Percentiles rank a stretch among this genome's conserved stretches.
Conservation (phyloP, 2,797 vertebrate species). For the Parambassis ranga region DNA sequence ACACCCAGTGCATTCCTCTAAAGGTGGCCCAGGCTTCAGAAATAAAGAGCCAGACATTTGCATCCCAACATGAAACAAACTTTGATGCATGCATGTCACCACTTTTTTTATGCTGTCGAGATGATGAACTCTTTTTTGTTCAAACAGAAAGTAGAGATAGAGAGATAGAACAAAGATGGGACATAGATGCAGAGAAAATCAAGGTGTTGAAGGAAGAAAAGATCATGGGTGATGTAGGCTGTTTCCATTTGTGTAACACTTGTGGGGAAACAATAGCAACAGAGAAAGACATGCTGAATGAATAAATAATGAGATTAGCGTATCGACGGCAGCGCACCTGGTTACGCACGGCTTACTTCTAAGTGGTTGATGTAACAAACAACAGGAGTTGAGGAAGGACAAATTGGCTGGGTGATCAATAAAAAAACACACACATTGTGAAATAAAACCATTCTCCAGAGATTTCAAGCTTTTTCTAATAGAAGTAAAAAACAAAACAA, state of each 20-base stretch:
- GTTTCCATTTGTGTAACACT: slow-evolving; percentile 2
- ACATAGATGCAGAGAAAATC: neutral
- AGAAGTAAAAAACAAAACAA: neutral
- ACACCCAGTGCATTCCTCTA: neutral
- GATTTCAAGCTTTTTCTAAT: neutral
- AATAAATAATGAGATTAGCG: slow-evolving; percentile 31
- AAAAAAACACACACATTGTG: neutral
- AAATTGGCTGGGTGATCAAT: slow-evolving; percentile 42
- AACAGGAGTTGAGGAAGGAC: neutral
- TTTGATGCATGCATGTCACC: slow-evolving; percentile 41
- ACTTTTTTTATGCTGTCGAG: slow-evolving; percentile 11
- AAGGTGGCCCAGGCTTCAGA: neutral
- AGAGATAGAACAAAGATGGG: neutral
- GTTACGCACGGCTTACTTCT: slow-evolving; percentile 27
- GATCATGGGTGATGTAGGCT: neutral
- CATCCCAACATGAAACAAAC: slow-evolving; percentile 33
- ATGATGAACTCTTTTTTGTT: slow-evolving; percentile 16
- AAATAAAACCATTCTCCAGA: slow-evolving; percentile 2
- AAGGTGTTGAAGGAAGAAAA: neutral
- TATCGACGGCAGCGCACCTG: slow-evolving; percentile 28
- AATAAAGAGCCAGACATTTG: slow-evolving; percentile 6
- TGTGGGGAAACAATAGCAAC: slow-evolving; percentile 3
- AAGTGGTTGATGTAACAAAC: slow-evolving; percentile 11
- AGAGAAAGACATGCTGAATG: slow-evolving; percentile 3
- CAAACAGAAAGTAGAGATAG: slow-evolving; percentile 48